A percentile compares a stretch with the other conserved stretches of the same genome.
Conservation (phyloP, 2,888 invertebrate species). For the Platycheirus albimanus region DNA sequence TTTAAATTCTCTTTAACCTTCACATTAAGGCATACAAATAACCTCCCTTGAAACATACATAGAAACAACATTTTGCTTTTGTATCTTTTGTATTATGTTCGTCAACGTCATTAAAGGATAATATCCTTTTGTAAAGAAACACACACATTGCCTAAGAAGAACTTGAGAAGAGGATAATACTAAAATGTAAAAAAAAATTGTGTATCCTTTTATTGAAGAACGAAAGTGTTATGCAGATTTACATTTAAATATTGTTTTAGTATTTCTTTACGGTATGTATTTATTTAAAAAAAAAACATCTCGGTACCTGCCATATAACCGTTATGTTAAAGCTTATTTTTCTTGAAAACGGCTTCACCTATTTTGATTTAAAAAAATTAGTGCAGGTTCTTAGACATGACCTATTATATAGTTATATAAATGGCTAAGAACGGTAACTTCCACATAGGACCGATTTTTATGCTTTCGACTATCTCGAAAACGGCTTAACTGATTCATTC, state of each 20-base stretch:
- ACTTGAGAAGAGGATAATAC: constrained; percentile 16
- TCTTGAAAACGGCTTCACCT: too few species aligned
- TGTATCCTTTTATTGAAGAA: constrained; percentile 5
- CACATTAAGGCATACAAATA: constrained; percentile 11
- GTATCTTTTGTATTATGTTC: constrained; percentile 9
- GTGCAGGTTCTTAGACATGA: too few species aligned
- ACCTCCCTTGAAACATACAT: constrained; percentile 7
- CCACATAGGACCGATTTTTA: too few species aligned
- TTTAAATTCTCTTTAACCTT: constrained; percentile 43
- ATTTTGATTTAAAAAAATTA: too few species aligned
- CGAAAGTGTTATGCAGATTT: constrained; percentile 52
- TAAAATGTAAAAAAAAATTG: constrained; percentile 10
- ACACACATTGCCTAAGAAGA: constrained; percentile 15
- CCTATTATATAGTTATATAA: too few species aligned
- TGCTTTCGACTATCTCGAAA: too few species aligned
- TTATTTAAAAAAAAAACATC: too few species aligned
- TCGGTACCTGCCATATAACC: too few species aligned
- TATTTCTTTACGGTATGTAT: too few species aligned
- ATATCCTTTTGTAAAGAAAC: constrained; percentile 9
- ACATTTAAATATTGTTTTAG: constrained; percentile 25
- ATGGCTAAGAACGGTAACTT: too few species aligned
- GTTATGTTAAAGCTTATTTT: too few species aligned
- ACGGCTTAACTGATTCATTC: too few species aligned
- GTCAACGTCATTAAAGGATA: constrained; percentile 7
- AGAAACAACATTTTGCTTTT: constrained; percentile 2